Percentiles rank a stretch among this genome's conserved stretches.
Conservation (phyloP, 2,888 invertebrate genomes). For the Lasius fuliginosus region DNA sequence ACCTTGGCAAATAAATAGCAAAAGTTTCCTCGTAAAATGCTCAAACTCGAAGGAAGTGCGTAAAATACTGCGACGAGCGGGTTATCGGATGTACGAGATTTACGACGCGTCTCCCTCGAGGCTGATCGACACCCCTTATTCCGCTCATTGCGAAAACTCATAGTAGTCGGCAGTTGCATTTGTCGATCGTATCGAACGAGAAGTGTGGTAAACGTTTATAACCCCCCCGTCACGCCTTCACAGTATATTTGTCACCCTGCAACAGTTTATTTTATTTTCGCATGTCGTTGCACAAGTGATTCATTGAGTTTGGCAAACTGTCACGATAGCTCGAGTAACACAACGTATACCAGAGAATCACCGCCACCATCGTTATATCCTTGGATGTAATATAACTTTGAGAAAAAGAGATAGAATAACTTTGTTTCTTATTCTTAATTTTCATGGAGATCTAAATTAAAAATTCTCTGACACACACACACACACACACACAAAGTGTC, state of each 20-base stretch:
- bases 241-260: conserved; percentile 26
- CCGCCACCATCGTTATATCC: not conserved
- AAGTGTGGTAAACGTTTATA: conserved; percentile 26
- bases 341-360: not conserved
- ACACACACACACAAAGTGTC: too few relatives aligned
- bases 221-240: not conserved
- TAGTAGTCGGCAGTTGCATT: conserved; percentile 3
- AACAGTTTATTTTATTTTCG: conserved; percentile 32
- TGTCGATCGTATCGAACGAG: not conserved
- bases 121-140: conserved; percentile 48
- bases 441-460: not conserved
- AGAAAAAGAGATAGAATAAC: not conserved
- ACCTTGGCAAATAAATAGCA: conserved; percentile 16
- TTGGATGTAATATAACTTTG: not conserved
- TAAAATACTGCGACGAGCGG: conserved; percentile 35
- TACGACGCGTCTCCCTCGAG: conserved; percentile 57
- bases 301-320: not conserved
- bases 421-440: not conserved
- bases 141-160: conserved; percentile 6
- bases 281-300: not conserved
- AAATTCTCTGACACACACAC: not conserved
- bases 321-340: not conserved
- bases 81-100: conserved; percentile 50
- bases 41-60: conserved; percentile 26
- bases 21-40: conserved; percentile 43